Conservation (phyloP, 2,888 invertebrate species). For the Gryllus longicercus region DNA sequence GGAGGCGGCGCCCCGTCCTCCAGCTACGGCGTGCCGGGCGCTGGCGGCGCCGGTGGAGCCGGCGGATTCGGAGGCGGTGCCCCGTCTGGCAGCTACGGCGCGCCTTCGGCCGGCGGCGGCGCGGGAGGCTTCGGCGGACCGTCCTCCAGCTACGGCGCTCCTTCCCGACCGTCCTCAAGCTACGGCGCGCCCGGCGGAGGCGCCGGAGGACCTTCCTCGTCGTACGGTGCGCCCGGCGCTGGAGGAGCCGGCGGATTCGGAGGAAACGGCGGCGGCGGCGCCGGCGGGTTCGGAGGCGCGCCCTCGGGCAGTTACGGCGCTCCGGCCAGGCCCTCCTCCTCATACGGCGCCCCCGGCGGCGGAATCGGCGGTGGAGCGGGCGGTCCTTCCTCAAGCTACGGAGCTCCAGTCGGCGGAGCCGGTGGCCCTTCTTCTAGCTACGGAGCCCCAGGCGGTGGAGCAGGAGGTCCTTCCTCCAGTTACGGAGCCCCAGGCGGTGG, state of each 20-base stretch:
- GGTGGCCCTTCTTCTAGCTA: slow-evolving; percentile 44
- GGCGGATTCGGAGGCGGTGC: slow-evolving; percentile 37
- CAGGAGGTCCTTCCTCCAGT: slow-evolving; percentile 27
- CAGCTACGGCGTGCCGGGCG: slow-evolving; percentile 39
- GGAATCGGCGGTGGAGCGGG: background rate
- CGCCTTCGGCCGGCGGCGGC: slow-evolving; percentile 41
- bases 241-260: slow-evolving; percentile 41
- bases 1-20: slow-evolving; percentile 42
- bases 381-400: slow-evolving; percentile 46
- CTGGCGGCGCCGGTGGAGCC: slow-evolving; percentile 36
- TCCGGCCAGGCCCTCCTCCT: slow-evolving; percentile 38
- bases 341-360: slow-evolving; percentile 24
- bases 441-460: slow-evolving; percentile 30
- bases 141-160: background rate
- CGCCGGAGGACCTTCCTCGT: slow-evolving; percentile 43
- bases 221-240: slow-evolving; percentile 49
- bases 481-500: slow-evolving; percentile 34
- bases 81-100: slow-evolving; percentile 43
- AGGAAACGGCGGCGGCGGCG: slow-evolving; percentile 32
- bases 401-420: slow-evolving; percentile 47
- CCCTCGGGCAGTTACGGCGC: slow-evolving; percentile 47
- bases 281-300: slow-evolving; percentile 29
- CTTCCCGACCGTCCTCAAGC: background rate
- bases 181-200: slow-evolving; percentile 23
- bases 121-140: slow-evolving; percentile 40